Base-by-base conservation (phyloP, 2,888 invertebrate genomes). In the Troides oblongomaculatus region DNA sequence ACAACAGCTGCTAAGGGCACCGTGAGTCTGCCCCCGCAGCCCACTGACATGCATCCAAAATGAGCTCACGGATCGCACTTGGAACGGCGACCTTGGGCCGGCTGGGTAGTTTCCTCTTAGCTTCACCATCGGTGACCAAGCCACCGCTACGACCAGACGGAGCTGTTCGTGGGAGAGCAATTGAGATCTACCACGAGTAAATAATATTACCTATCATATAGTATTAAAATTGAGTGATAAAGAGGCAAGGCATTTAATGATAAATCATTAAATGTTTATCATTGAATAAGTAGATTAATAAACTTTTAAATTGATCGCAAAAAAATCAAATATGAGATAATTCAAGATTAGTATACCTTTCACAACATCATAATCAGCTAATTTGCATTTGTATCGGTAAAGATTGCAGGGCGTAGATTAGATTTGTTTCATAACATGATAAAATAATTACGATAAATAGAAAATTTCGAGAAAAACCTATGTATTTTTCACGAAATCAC, bases 381-480 rank as follows among this genome's bases (percentile, higher is more conserved):
- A 21, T 58, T 23, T 23, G 25, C 23, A 58, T 12, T 58, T 58
- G 12, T 2, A 58, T 21, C 57, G 57, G 12, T 1, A 58, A 23
- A 21, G 57, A 58, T 58, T 25, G 12, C 53, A 53, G 1, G 18
- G 6, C 6, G 18, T 1, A 58, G 21, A 58, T 23, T 12, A 58
- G 57, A n/a, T 58, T 58, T 10, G 10, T 23, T 58, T 12, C n/a
- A 23, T 12, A 58, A 23, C 8, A 23, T n/a, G 57, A 58, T 58
- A 58, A 12, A 21, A 14, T 58, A 58, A n/a, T 23, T 46, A 46
- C 46, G 21, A 58, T 58, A 58, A 58, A 58, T 58, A 58, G 57
- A 58, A 3, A 6, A 58, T 6, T 23, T 58, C 25, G 23, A 23
- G 57, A 58, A 21, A 14, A 23, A 58, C 6, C 7, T 18, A 5